phyloP scores from a whole-genome alignment of 1,140 invertebrate genomes.

The Stegodyphus mimosarum region DNA sequence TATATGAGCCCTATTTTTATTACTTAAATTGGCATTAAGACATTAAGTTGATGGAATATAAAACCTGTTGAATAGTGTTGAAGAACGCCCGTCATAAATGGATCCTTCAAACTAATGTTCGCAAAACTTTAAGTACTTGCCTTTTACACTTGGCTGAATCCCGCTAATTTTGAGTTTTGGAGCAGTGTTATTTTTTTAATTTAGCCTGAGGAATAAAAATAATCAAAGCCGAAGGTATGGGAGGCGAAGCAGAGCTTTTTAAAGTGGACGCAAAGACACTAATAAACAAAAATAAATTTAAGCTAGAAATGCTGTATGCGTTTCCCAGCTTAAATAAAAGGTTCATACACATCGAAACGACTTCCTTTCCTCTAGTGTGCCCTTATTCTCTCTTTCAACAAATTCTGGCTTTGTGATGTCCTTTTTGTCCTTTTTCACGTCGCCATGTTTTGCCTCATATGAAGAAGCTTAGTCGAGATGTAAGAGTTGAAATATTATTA shows the following conservation, averaged over 20 bases:
- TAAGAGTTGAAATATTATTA: neutral
- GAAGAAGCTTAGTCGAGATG: neutral
- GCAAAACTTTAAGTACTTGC: too few relatives aligned
- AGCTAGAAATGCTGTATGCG: conserved; percentile 11
- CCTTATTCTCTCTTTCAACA: conserved; percentile 8
- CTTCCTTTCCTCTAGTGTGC: conserved; percentile 37
- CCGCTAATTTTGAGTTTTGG: neutral
- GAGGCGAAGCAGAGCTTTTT: conserved; percentile 47
- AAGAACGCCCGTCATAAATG: too few relatives aligned
- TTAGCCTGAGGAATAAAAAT: neutral
- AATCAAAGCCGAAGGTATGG: conserved; percentile 6
- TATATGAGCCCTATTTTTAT: too few relatives aligned
- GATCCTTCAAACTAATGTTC: too few relatives aligned
- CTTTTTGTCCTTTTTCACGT: conserved; percentile 41
- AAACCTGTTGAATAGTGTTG: too few relatives aligned
- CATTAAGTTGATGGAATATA: too few relatives aligned
- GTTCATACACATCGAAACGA: conserved; percentile 60
- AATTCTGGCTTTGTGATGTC: conserved; percentile 47
- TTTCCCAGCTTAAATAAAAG: conserved; percentile 41
- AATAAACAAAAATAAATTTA: conserved; percentile 34
- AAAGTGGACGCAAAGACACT: conserved; percentile 47
- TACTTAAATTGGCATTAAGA: too few relatives aligned
- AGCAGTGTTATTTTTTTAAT: neutral
- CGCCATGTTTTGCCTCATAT: conserved; percentile 14
- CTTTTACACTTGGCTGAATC: neutral